Evolutionary conservation across 1,140 invertebrate genomes (phyloP).

Genomic region (Helicorthomorpha holstii): DNA sequence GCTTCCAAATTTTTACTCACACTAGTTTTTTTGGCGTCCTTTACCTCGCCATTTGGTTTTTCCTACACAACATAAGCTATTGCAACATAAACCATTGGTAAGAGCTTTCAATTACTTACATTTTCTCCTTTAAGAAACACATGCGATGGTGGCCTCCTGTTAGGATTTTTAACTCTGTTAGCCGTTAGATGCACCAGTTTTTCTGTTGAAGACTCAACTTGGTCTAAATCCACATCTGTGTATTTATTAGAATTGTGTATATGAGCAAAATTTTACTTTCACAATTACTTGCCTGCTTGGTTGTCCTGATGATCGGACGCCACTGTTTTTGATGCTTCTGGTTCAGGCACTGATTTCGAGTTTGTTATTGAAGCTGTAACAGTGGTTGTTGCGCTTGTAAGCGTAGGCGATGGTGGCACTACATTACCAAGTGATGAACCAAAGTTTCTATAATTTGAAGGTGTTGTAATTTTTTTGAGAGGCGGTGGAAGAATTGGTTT

Average conservation of each 20-base stretch:
- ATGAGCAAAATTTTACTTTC: not conserved
- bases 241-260: not conserved
- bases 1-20: too few species aligned
- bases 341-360: slow-evolving; percentile 2
- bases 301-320: not conserved
- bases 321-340: slow-evolving; percentile 8
- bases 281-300: slow-evolving; percentile 2
- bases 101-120: too few species aligned
- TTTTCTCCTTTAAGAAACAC: slow-evolving; percentile 20
- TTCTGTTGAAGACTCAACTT: slow-evolving; percentile 35
- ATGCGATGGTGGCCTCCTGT: slow-evolving; percentile 40
- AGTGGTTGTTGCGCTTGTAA: slow-evolving; percentile 4
- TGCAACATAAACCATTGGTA: too few species aligned
- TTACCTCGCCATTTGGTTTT: too few species aligned
- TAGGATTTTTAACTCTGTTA: slow-evolving; percentile 40
- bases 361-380: not conserved
- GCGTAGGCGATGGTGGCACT: slow-evolving; percentile 1
- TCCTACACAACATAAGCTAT: too few species aligned
- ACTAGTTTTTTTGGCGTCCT: too few species aligned
- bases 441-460: slow-evolving; percentile 4
- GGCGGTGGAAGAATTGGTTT: slow-evolving; percentile 26
- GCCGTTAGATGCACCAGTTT: slow-evolving; percentile 43
- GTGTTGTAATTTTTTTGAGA: slow-evolving; percentile 20
- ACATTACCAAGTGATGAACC: slow-evolving; percentile 3
- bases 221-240: slow-evolving; percentile 34